Conservation (phyloP, 2,113 vertebrate genomes). For the Tetraodon nigroviridis region DNA sequence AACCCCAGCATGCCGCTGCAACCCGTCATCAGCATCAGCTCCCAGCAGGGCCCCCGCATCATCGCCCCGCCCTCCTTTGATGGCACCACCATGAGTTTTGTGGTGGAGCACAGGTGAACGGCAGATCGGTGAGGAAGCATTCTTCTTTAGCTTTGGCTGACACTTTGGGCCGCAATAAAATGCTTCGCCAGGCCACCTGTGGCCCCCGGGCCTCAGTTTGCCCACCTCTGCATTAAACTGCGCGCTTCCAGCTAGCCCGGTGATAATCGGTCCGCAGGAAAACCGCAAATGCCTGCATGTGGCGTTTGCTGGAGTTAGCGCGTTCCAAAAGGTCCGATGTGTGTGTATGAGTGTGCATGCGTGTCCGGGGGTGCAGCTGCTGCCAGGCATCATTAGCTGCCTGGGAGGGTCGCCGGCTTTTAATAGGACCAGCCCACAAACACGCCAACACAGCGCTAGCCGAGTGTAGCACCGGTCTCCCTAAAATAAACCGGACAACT, state of each 20-base stretch:
- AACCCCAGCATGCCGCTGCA: slow-evolving; percentile 59
- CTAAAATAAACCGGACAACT: not conserved
- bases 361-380: slow-evolving; percentile 76
- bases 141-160: no score
- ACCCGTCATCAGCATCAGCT: slow-evolving; percentile 87
- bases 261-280: no score
- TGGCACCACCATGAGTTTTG: slow-evolving; percentile 96
- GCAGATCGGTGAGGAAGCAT: slow-evolving; percentile 32
- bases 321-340: slow-evolving; percentile 53
- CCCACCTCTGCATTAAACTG: no score
- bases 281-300: no score
- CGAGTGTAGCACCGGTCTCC: not conserved
- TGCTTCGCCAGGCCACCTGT: no score
- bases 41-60: slow-evolving; percentile 86
- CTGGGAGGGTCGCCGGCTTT: slow-evolving; percentile 57
- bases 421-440: slow-evolving; percentile 66
- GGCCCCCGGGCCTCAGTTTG: no score
- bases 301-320: slow-evolving; percentile 2
- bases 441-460: slow-evolving; percentile 54
- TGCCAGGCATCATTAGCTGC: slow-evolving; percentile 55
- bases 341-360: slow-evolving; percentile 50
- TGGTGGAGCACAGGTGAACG: slow-evolving; percentile 90
- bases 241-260: no score
- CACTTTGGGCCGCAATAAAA: no score
- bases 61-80: slow-evolving; percentile 92